Evolutionary conservation across 2,888 invertebrate genomes (phyloP).

Genomic region (Chorisops tibialis): DNA sequence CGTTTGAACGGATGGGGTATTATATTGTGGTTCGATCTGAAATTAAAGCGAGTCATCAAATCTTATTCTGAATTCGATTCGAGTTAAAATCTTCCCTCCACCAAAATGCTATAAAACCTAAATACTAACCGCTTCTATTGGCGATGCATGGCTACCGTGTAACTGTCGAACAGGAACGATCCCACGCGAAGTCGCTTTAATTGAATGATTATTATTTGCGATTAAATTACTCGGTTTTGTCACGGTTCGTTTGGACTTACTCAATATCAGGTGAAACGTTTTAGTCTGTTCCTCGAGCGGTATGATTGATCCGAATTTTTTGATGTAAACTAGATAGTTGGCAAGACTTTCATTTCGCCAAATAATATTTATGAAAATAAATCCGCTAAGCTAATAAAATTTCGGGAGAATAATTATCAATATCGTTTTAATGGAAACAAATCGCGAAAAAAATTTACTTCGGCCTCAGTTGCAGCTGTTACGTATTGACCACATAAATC

Average conservation of each 20-base stretch:
- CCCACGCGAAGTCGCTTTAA: conserved; percentile 18
- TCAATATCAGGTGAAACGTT: conserved; percentile 43
- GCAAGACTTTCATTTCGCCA: conserved; percentile 48
- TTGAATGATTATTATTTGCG: conserved; percentile 13
- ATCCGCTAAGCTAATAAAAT: conserved; percentile 41
- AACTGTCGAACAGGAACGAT: conserved; percentile 15
- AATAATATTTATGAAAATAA: conserved; percentile 46
- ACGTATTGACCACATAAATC: conserved; percentile 10
- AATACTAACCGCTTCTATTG: conserved; percentile 12
- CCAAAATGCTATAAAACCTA: background rate
- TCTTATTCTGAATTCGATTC: background rate
- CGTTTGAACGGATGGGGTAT: background rate
- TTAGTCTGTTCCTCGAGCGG: conserved; percentile 44
- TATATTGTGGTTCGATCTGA: background rate
- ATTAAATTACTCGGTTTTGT: conserved; percentile 2
- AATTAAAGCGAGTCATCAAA: too few relatives aligned
- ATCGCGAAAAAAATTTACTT: conserved; percentile 36
- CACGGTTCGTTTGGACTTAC: conserved; percentile 35
- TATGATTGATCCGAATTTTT: conserved; percentile 46
- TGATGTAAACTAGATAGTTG: conserved; percentile 47
- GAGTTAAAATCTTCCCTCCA: background rate
- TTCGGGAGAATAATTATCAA: background rate
- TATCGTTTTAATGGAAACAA: background rate
- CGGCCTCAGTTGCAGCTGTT: conserved; percentile 39
- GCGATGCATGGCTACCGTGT: background rate